Evolutionary conservation across 64 coral and sea anemone genomes (phyloP).

Genomic region (Stichodactyla helianthus): DNA sequence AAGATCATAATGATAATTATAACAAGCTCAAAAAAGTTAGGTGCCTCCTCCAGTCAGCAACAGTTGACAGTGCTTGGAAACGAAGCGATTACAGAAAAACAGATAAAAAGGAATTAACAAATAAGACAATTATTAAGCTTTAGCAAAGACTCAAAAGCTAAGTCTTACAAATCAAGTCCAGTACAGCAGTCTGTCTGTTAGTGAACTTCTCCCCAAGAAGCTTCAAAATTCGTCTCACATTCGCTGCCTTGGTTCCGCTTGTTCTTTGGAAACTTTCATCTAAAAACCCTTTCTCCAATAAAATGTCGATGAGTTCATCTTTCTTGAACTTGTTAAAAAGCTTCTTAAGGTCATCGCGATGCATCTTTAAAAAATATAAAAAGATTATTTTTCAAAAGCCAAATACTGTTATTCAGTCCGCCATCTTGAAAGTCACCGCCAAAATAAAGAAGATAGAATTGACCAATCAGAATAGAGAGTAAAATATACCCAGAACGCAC

Average conservation of each 20-base stretch:
- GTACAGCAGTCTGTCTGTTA: neutral
- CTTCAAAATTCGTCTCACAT: slow-evolving; percentile 67
- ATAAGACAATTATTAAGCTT: neutral
- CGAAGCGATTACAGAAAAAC: too few relatives aligned
- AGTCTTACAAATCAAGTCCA: slow-evolving; percentile 57
- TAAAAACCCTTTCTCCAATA: slow-evolving; percentile 59
- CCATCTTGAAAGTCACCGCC: slow-evolving; percentile 42
- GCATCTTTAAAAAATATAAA: slow-evolving; percentile 45
- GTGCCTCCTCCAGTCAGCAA: too few relatives aligned
- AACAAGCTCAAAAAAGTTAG: too few relatives aligned
- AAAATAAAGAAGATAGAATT: neutral
- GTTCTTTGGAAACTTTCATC: slow-evolving; percentile 27
- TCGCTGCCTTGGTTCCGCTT: slow-evolving; percentile 39
- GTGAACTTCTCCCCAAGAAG: slow-evolving; percentile 15
- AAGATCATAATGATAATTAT: too few relatives aligned
- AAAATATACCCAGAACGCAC: neutral
- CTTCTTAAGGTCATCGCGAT: slow-evolving; percentile 34
- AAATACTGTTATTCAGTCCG: slow-evolving; percentile 20
- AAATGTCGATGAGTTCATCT: slow-evolving; percentile 66
- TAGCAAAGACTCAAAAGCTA: neutral
- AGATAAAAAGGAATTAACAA: neutral
- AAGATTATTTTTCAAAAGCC: neutral
- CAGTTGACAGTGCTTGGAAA: too few relatives aligned
- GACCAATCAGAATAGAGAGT: neutral
- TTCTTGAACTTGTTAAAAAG: slow-evolving; percentile 85